Base-by-base conservation (phyloP, 2,797 vertebrate species). In the Hoplostethus atlanticus region DNA sequence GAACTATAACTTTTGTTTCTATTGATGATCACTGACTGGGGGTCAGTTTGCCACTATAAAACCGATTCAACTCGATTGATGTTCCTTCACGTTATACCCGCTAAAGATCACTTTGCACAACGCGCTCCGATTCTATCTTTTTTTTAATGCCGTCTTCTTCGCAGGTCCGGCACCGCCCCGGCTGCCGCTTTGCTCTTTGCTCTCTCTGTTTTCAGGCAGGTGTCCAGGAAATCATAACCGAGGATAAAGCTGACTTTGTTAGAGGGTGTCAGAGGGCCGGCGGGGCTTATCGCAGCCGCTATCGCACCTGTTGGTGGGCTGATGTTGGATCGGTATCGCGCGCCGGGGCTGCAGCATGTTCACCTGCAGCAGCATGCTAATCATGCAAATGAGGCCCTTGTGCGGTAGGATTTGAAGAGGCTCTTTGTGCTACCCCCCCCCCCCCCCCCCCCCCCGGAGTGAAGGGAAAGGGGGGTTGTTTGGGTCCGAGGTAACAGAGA, bases 331-430 rank as follows among this genome's bases (percentile, higher is more conserved):
- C 5, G 0, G 4, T 68, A 73, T 87, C 67, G 2, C 1, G 2
- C 42, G 2, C 0, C 8, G 6, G 30, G 16, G 15, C 38, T 34
- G 70, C 42, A 31, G 69, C 1, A 75, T 38, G 68, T 80, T 65
- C 69, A 88, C 86, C 86, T 89, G 86, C 57, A 66, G 55, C 81
- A 72, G 46, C 42, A 54, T 77, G 73, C 74, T 81, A 71, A 86
- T 86, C 79, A 93, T 92, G 91, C 87, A 91, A 91, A 93, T 86
- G 30, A 42, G 2, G 73, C 21, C 5, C 31, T 65, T 38, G 55
- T 59, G 55, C 12, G n/a, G 68, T 77, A 73, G 72, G 78, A 72
- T 80, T 57, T 87, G 80, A 90, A 91, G 86, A 85, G 90, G 71
- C 79, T 79, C 90, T 90, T 90, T 93, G 89, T 91, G 71, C 68